A percentile compares a stretch with the other conserved stretches of the same genome.
phyloP scores from a whole-genome alignment of 2,113 vertebrate genomes.

The Struthio camelus region DNA sequence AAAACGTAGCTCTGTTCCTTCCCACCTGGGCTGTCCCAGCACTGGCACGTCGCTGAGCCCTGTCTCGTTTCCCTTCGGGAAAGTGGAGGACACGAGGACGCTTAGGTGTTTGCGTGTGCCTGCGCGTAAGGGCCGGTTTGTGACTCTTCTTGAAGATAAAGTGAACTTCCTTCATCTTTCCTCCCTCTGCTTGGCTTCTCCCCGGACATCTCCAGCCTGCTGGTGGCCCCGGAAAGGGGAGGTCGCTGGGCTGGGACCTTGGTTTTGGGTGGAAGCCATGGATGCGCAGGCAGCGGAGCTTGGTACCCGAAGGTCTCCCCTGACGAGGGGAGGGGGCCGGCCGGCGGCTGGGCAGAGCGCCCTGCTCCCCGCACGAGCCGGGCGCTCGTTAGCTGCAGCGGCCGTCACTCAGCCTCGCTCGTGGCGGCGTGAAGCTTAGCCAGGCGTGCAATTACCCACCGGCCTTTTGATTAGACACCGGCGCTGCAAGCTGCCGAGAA shows the following conservation, averaged over 20 bases:
- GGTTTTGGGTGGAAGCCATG: background rate
- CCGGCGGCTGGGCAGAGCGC: constrained; percentile 14
- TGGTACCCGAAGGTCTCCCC: too few relatives aligned
- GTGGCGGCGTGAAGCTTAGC: constrained; percentile 47
- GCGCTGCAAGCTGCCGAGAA: constrained; percentile 38
- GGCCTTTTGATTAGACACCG: constrained; percentile 43
- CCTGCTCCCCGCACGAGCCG: background rate
- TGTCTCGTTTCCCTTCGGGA: background rate
- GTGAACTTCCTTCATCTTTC: too few relatives aligned
- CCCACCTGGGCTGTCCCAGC: background rate
- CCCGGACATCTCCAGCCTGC: too few relatives aligned
- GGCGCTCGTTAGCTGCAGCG: background rate
- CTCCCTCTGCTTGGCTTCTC: too few relatives aligned
- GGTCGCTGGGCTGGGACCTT: background rate
- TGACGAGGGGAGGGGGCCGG: background rate
- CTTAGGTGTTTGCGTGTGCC: too few relatives aligned
- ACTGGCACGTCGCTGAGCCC: too few relatives aligned
- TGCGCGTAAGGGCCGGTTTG: too few relatives aligned
- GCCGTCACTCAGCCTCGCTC: background rate
- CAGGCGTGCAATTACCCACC: constrained; percentile 45
- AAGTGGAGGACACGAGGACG: background rate
- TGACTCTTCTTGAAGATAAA: too few relatives aligned
- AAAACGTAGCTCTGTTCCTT: background rate
- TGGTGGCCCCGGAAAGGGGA: background rate
- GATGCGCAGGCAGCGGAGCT: background rate